Evolutionary conservation across 2,113 vertebrate genomes (phyloP).

Genomic region (Malurus alboscapulatus): DNA sequence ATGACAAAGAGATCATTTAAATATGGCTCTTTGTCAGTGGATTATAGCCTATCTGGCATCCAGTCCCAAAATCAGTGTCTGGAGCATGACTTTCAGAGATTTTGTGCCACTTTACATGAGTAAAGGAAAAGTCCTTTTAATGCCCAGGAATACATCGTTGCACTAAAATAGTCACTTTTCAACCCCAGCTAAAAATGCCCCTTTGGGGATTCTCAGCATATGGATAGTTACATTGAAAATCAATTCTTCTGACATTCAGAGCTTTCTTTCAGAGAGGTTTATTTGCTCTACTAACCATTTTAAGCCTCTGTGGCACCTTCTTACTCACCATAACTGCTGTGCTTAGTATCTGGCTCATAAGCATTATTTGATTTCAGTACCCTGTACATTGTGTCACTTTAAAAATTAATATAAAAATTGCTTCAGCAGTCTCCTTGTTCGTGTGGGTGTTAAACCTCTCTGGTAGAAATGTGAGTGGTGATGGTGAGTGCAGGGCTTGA

Average conservation of each 20-base stretch:
- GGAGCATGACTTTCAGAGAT: neutral
- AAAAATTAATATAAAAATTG: neutral
- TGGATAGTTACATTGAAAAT: constrained; percentile 40
- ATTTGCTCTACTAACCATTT: constrained; percentile 29
- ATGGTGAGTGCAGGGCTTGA: neutral
- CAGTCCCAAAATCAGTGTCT: neutral
- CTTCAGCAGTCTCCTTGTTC: neutral
- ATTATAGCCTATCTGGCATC: neutral
- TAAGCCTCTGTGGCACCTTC: constrained; percentile 10
- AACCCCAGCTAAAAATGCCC: neutral
- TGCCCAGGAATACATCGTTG: neutral
- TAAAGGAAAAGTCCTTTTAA: neutral
- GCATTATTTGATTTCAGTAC: neutral
- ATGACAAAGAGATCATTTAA: neutral
- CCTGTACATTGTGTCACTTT: neutral
- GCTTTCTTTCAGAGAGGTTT: constrained; percentile 15
- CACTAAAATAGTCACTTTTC: constrained; percentile 31
- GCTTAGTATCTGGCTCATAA: constrained; percentile 19
- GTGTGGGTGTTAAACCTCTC: neutral
- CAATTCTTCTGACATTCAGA: constrained; percentile 38
- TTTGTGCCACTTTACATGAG: neutral
- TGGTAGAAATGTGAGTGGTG: neutral
- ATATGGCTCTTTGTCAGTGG: neutral
- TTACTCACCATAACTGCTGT: constrained; percentile 11
- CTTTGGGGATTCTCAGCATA: neutral